Conservation (phyloP, 1,140 invertebrate species). For the Neodiprion pinetum region DNA sequence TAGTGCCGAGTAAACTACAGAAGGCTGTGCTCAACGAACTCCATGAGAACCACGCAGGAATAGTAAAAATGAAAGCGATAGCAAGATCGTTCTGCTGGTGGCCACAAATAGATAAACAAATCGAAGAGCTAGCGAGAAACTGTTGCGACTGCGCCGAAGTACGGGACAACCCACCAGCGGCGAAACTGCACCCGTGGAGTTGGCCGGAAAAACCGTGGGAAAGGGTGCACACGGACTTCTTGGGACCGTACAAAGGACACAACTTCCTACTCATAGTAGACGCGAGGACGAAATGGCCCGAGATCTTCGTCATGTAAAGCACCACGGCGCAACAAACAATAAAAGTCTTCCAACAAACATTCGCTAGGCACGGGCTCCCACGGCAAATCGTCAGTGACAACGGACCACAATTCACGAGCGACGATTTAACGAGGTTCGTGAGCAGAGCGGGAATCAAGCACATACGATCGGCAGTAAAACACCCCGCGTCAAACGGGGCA, state of each 20-base stretch:
- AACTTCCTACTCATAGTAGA: neutral
- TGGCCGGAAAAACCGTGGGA: slow-evolving; percentile 16
- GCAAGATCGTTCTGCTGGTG: slow-evolving; percentile 45
- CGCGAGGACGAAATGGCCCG: slow-evolving; percentile 23
- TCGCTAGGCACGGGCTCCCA: slow-evolving; percentile 21
- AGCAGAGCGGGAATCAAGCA: slow-evolving; percentile 32
- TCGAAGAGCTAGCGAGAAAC: slow-evolving; percentile 13
- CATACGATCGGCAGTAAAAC: slow-evolving; percentile 29
- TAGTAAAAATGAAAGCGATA: slow-evolving; percentile 44
- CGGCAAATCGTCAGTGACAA: slow-evolving; percentile 25
- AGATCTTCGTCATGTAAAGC: neutral
- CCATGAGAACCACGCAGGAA: slow-evolving; percentile 32
- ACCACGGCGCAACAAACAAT: neutral
- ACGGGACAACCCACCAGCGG: slow-evolving; percentile 12
- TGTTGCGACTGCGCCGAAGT: slow-evolving; percentile 16
- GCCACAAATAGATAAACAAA: slow-evolving; percentile 28
- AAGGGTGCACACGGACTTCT: slow-evolving; percentile 11
- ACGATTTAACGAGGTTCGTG: slow-evolving; percentile 29
- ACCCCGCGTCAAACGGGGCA: slow-evolving; percentile 46
- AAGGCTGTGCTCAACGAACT: slow-evolving; percentile 29
- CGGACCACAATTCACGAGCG: slow-evolving; percentile 32
- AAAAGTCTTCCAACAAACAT: neutral
- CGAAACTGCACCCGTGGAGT: slow-evolving; percentile 11
- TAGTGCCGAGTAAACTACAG: slow-evolving; percentile 28
- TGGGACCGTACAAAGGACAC: slow-evolving; percentile 11